These are phyloP conservation scores for Amiota minor DNA, from an alignment of 2,888 invertebrate genomes.

Conservation along the genomic window DNA sequence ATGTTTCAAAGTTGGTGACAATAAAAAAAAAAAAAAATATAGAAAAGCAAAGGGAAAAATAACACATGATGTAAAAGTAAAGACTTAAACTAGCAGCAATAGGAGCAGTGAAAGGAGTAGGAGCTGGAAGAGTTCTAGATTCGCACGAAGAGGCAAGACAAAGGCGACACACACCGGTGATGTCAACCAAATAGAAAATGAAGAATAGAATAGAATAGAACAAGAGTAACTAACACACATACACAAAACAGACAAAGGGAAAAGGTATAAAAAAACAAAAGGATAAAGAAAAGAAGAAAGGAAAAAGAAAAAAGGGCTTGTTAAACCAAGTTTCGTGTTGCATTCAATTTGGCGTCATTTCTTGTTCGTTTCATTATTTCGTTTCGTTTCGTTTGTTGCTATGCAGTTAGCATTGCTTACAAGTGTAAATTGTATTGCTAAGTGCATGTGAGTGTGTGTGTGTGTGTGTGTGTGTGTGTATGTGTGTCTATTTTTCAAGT, in stretches of 20 bases:
- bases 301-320: neutral
- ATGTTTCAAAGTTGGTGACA: conserved; percentile 12
- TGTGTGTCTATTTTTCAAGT: neutral
- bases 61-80: neutral
- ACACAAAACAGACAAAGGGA: neutral
- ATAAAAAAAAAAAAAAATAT: neutral
- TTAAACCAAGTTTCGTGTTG: conserved; percentile 22
- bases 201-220: too few species aligned
- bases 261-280: neutral
- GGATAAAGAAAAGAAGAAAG: neutral
- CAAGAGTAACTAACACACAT: too few species aligned
- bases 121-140: too few species aligned
- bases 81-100: neutral
- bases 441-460: neutral
- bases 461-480: neutral
- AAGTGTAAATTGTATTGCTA: conserved; percentile 2
- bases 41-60: neutral
- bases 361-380: neutral
- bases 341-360: conserved; percentile 15
- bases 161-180: too few species aligned
- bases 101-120: neutral
- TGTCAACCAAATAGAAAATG: too few species aligned
- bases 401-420: neutral
- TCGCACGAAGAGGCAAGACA: too few species aligned
- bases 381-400: neutral